These are phyloP conservation scores for Ryuthela nishihirai DNA, from an alignment of 2,888 invertebrate genomes.

Conservation along the genomic window DNA sequence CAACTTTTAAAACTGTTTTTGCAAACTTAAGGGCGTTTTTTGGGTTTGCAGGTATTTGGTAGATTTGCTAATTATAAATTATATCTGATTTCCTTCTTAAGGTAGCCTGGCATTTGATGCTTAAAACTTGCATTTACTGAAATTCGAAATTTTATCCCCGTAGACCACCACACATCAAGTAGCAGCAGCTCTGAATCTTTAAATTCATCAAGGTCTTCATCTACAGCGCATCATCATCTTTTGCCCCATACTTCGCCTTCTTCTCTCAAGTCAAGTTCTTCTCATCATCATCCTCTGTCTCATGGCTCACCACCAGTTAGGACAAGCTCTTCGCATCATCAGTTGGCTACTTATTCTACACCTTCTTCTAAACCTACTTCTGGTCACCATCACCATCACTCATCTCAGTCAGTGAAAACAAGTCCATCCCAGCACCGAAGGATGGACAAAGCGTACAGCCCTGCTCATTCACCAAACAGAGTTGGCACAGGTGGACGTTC, in stretches of 20 bases:
- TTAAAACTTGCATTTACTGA: too few relatives aligned
- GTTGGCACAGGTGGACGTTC: constrained; percentile 17
- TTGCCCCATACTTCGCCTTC: constrained; percentile 22
- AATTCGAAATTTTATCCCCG: too few relatives aligned
- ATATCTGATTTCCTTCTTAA: too few relatives aligned
- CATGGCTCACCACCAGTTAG: constrained; percentile 32
- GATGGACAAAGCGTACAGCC: constrained; percentile 32
- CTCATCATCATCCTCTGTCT: constrained; percentile 32
- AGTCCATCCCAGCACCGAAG: constrained; percentile 32
- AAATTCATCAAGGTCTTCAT: constrained; percentile 20
- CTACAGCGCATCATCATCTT: constrained; percentile 12
- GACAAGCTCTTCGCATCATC: constrained; percentile 34
- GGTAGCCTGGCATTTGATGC: too few relatives aligned
- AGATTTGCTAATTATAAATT: too few relatives aligned
- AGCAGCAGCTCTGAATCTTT: constrained; percentile 35
- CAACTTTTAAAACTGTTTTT: too few relatives aligned
- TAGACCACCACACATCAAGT: constrained; percentile 28
- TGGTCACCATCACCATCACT: constrained; percentile 7
- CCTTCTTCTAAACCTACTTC: constrained; percentile 2
- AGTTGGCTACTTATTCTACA: constrained; percentile 22
- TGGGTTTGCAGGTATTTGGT: too few relatives aligned
- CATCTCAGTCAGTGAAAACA: constrained; percentile 25
- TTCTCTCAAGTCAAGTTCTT: constrained; percentile 31
- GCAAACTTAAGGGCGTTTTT: too few relatives aligned
- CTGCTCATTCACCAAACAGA: constrained; percentile 29